Evolutionary conservation across 2,113 vertebrate species (phyloP), one percentile per base, ranked within the genome.

Genomic region (Hippocampus comes): DNA sequence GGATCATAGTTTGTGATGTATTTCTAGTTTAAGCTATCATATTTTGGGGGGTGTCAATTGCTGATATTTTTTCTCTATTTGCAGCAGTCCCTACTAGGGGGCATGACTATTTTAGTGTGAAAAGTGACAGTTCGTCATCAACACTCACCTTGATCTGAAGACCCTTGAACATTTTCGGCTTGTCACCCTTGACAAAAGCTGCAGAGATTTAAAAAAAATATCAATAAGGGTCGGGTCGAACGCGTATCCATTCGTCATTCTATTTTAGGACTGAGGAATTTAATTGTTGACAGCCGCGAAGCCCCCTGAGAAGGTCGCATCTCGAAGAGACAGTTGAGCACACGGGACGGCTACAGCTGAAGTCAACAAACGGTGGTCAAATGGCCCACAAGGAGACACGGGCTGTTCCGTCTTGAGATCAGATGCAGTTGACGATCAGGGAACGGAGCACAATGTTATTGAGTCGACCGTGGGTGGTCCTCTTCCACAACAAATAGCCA

Each of bases 151-250:
- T 99, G 91, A 99, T 95, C 90, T 99, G 96, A 77, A 99, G 95
- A 89, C 97, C 97, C 91, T 93, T 96, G 92, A 98, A 99, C 85
- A 97, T 95, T 87, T 98, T 99, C 12, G 97, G 97, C 92, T 98
- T 98, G 78, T 99, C 96, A 34, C 97, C 95, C 94, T 94, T 96
- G 93, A 99, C 97, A 76, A 99, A 99, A 96, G 97, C 97, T 99
- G 82, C 10, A 70, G 56, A 77, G 68, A 88, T 56, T 23, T 9
- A 76, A 74, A 75, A 53, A 53, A 27, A 60, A 0, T 34, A 61
- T 61, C 78, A 48, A 75, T 60, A 78, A 63, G 30, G 41, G 70
- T 77, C 15, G 1, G 18, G 25, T 53, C 30, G 72, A 18, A 23
- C 73, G 71, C 70, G 20, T 51, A 42, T 74, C 25, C 65, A 48